These are phyloP conservation scores for Pogonomyrmex californicus DNA, from an alignment of 1,140 invertebrate species.

Conservation along the genomic window DNA sequence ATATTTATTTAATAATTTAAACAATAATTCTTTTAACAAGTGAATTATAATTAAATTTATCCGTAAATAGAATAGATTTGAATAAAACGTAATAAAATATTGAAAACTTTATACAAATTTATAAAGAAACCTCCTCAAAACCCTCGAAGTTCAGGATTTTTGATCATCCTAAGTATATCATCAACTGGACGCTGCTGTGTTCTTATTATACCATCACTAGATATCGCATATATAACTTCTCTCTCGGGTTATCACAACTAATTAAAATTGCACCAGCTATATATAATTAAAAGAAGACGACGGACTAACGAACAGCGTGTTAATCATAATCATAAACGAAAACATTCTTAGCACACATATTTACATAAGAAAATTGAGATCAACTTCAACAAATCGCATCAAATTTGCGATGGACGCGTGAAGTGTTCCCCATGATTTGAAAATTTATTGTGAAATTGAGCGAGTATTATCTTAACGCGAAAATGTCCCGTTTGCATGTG, in stretches of 20 bases:
- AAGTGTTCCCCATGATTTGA: neutral
- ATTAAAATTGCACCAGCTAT: constrained; percentile 21
- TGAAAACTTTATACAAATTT: constrained; percentile 11
- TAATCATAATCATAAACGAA: neutral
- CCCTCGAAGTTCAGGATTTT: neutral
- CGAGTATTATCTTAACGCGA: neutral
- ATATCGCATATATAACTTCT: constrained; percentile 59
- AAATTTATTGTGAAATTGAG: neutral
- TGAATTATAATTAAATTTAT: neutral
- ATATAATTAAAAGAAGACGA: neutral
- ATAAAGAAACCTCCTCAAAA: neutral
- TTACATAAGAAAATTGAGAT: neutral
- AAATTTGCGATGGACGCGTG: neutral
- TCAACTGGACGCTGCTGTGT: constrained; percentile 12
- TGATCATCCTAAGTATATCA: constrained; percentile 39
- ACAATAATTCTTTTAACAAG: neutral
- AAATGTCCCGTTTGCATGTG: neutral
- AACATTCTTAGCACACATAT: neutral
- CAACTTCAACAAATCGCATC: neutral
- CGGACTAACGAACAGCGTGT: neutral
- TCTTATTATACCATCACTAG: constrained; percentile 59
- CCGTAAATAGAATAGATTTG: neutral
- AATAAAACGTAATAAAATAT: neutral
- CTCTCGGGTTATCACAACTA: constrained; percentile 6
- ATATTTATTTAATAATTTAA: neutral